phyloP scores from a whole-genome alignment of 2,797 vertebrate genomes.

The Erithacus rubecula region DNA sequence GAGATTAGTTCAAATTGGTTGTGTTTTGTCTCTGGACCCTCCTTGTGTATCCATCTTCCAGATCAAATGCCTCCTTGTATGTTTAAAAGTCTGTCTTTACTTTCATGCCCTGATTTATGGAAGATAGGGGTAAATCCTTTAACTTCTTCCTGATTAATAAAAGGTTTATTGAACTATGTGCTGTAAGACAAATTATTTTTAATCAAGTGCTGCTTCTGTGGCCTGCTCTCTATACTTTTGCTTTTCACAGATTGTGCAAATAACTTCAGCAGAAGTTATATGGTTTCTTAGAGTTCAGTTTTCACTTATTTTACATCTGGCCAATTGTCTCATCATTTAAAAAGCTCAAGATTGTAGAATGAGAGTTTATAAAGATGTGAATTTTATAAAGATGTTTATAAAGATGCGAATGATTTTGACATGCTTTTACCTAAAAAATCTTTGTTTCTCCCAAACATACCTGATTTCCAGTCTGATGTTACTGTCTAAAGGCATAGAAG shows the following conservation, averaged over 20 bases:
- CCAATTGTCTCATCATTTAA: not conserved
- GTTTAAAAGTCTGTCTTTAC: not conserved
- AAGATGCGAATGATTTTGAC: not conserved
- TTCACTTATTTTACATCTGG: not conserved
- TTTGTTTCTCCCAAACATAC: not conserved
- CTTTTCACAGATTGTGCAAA: not conserved
- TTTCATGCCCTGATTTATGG: not conserved
- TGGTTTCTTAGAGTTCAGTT: not conserved
- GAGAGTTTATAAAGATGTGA: slow-evolving; percentile 1
- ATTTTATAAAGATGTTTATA: too few species aligned
- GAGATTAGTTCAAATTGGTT: not conserved
- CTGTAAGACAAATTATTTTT: not conserved
- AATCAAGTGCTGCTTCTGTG: not conserved
- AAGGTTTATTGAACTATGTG: not conserved
- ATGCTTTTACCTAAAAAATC: not conserved
- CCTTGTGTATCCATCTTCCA: not conserved
- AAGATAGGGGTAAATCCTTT: not conserved
- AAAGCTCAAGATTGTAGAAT: not conserved
- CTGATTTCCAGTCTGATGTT: not conserved
- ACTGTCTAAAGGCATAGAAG: not conserved
- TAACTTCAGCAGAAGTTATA: not conserved
- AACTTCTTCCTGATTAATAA: not conserved
- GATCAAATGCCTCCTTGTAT: not conserved
- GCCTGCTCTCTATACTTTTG: not conserved
- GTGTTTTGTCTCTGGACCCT: not conserved